Percentiles rank a stretch among this genome's conserved stretches.
These are phyloP conservation scores for Trisateles emortualis DNA, from an alignment of 2,888 invertebrate species.

Conservation along the genomic window DNA sequence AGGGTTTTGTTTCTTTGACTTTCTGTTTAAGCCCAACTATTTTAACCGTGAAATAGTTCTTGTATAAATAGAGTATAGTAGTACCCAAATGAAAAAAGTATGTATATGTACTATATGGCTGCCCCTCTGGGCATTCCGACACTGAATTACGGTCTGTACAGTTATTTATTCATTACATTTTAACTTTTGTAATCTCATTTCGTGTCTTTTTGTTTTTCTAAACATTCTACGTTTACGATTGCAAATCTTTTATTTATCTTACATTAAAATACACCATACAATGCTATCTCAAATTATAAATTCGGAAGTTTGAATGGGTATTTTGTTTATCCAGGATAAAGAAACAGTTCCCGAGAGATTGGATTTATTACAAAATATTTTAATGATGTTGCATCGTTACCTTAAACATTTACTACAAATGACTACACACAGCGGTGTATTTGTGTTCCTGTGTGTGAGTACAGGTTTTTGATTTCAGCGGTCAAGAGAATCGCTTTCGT, in stretches of 20 bases:
- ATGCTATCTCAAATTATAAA: neutral
- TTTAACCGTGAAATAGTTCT: too few species aligned
- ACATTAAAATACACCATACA: neutral
- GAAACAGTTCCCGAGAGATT: neutral
- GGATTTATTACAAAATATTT: too few species aligned
- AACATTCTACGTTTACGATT: slow-evolving; percentile 10
- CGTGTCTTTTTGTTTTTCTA: slow-evolving; percentile 11
- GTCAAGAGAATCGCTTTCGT: too few species aligned
- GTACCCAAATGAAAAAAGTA: slow-evolving; percentile 6
- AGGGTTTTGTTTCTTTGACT: too few species aligned
- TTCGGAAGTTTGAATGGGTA: neutral
- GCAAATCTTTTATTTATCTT: slow-evolving; percentile 13
- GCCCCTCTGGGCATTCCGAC: slow-evolving; percentile 16
- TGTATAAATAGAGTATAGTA: neutral
- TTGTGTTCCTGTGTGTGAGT: too few species aligned
- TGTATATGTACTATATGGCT: slow-evolving; percentile 3
- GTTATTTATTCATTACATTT: slow-evolving; percentile 24
- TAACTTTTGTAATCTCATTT: slow-evolving; percentile 21
- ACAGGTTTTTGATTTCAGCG: too few species aligned
- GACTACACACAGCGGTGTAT: too few species aligned
- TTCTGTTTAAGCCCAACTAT: too few species aligned
- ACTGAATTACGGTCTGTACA: slow-evolving; percentile 15
- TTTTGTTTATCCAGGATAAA: neutral
- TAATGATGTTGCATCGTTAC: too few species aligned
- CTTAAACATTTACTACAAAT: too few species aligned